These are phyloP conservation scores for Semicossyphus pulcher DNA, from an alignment of 2,113 vertebrate species.

Conservation along the genomic window DNA sequence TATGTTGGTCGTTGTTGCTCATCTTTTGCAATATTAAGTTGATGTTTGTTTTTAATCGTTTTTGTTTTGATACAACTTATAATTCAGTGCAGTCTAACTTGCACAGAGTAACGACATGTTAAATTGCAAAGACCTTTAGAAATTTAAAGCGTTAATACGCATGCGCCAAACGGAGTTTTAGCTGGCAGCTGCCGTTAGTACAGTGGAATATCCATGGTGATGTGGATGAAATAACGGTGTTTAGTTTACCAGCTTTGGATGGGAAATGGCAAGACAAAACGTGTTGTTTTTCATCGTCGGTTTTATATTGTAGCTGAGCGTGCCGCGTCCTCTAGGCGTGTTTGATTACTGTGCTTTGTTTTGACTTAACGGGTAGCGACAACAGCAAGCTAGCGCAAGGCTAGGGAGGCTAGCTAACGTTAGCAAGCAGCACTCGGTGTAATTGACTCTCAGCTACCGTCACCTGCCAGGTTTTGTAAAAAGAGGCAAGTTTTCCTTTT, in stretches of 20 bases:
- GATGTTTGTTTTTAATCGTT: neutral
- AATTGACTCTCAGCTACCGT: conserved; percentile 35
- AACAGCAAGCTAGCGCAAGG: conserved; percentile 15
- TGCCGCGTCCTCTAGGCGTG: too few relatives aligned
- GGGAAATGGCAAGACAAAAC: neutral
- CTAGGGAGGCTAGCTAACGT: conserved; percentile 38
- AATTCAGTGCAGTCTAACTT: too few relatives aligned
- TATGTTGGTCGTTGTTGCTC: neutral
- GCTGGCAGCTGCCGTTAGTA: conserved; percentile 13
- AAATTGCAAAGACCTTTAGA: too few relatives aligned
- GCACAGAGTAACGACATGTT: too few relatives aligned
- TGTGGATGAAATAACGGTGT: conserved; percentile 61
- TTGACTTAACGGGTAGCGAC: neutral
- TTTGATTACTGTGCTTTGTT: neutral
- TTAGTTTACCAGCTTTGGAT: neutral
- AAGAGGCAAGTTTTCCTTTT: neutral
- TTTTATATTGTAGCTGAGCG: neutral
- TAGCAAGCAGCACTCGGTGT: conserved; percentile 38
- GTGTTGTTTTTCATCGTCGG: fast-evolving
- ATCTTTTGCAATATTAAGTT: neutral
- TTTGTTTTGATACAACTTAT: neutral
- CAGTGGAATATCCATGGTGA: conserved; percentile 17
- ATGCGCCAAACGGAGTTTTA: conserved; percentile 40
- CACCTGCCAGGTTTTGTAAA: conserved; percentile 3
- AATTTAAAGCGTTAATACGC: conserved; percentile 18